Conservation (phyloP, 2,113 vertebrate genomes). For the Clupea harengus region DNA sequence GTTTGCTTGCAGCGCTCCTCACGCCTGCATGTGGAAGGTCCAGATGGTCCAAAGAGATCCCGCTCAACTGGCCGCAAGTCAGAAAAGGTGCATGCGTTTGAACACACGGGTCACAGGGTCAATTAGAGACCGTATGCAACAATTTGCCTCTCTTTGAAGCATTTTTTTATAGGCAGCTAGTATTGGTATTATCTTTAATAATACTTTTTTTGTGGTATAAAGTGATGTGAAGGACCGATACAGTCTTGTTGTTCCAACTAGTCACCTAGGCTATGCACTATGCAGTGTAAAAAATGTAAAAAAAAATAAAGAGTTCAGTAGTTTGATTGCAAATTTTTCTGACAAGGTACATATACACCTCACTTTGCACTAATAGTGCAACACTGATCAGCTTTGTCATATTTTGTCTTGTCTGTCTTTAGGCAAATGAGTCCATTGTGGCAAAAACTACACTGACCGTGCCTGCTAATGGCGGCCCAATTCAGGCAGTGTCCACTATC, state of each 20-base stretch:
- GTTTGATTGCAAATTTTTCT: too few species aligned
- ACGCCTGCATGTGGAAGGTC: constrained; percentile 79
- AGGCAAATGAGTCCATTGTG: constrained; percentile 89
- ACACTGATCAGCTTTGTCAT: background rate
- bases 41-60: constrained; percentile 79
- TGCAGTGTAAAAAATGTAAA: too few species aligned
- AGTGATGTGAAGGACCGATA: too few species aligned
- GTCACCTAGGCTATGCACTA: too few species aligned
- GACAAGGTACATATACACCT: background rate
- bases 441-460: constrained; percentile 87
- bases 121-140: too few species aligned
- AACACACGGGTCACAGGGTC: too few species aligned
- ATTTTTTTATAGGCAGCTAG: too few species aligned
- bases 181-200: too few species aligned
- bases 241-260: too few species aligned
- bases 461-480: constrained; percentile 81
- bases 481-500: constrained; percentile 87
- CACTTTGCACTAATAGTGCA: background rate
- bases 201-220: too few species aligned
- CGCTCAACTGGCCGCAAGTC: constrained; percentile 73
- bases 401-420: constrained; percentile 5
- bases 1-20: constrained; percentile 78
- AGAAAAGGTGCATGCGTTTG: constrained; percentile 73
- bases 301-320: too few species aligned
- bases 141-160: too few species aligned